phyloP scores from a whole-genome alignment of 2,797 vertebrate genomes.

The Macropodus opercularis region DNA sequence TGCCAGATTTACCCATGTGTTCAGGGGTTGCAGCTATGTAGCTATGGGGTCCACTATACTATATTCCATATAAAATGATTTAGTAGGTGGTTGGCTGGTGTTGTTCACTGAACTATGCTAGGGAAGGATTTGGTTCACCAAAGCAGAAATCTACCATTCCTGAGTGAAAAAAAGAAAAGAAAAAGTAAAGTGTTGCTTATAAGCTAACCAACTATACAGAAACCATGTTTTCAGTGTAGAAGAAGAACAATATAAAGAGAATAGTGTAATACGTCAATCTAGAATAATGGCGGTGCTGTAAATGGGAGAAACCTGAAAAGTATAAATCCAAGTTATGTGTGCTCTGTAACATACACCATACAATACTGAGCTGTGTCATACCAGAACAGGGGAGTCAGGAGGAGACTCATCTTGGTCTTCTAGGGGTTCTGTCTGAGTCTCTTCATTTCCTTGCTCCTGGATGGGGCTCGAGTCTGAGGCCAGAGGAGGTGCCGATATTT shows the following conservation, averaged over 20 bases:
- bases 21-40: not conserved
- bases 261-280: too few species aligned
- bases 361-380: conserved; percentile 40
- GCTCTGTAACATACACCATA: too few species aligned
- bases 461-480: conserved; percentile 56
- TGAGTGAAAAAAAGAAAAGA: too few species aligned
- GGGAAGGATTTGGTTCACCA: too few species aligned
- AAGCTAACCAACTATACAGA: not conserved
- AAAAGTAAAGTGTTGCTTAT: too few species aligned
- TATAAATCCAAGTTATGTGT: not conserved
- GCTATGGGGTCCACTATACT: not conserved
- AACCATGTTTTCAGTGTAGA: too few species aligned
- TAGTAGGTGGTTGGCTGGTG: too few species aligned
- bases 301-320: not conserved
- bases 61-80: too few species aligned
- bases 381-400: conserved; percentile 64
- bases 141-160: too few species aligned
- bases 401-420: conserved; percentile 69
- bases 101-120: too few species aligned
- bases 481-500: conserved; percentile 30
- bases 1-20: not conserved
- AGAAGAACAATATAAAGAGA: too few species aligned
- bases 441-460: conserved; percentile 67
- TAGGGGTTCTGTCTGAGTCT: conserved; percentile 52
- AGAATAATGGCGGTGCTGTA: not conserved